Evolutionary conservation across 2,888 invertebrate species (phyloP), one percentile per base, ranked within the genome.

Genomic region (Cataglyphis livida): DNA sequence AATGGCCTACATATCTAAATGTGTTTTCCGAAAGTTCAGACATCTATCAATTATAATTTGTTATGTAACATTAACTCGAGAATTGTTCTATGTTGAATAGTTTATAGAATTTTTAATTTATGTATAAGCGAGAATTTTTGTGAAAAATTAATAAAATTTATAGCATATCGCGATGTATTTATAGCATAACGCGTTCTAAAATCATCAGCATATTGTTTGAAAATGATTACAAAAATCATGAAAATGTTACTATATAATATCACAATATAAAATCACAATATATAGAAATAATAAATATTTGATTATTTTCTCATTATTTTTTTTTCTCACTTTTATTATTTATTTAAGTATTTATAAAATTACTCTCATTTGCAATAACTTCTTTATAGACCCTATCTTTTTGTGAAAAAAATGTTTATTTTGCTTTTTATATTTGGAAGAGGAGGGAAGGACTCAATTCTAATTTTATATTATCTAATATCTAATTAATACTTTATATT

Each of bases 31-130:
- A 7, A 41, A 15, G 0, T 35, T 51, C 18, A 35, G 3, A 9
- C 25, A 25, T 15, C 15, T 61, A 15, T 21, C 64, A 32, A n/a
- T 48, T 62, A 21, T 7, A 25, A 3, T 1, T 59, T 1, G 6
- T 51, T 25, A 4, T 35, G 35, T 38, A 64, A 15, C 3, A 32
- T 38, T 18, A 7, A 21, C 3, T 35, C 9, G 12, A 25, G 15
- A 54, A 41, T 76, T 6, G 1, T 41, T 64, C 44, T n/a, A 3
- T 48, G 5, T 18, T 0, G 15, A 62, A 76, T 25, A 10, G 12
- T 48, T 48, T 51, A n/a, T n/a, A 48, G 10, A 0, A 51, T 48
- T 51, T 6, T 68, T 32, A 25, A 25, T 75, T 75, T 74, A 48
- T 75, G 18, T 38, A 28, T 12, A 15, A 38, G 5, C 10, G 7